A percentile compares a stretch with the other conserved stretches of the same genome.
phyloP scores from a whole-genome alignment of 2,888 invertebrate genomes.

The Drosophila birchii region DNA sequence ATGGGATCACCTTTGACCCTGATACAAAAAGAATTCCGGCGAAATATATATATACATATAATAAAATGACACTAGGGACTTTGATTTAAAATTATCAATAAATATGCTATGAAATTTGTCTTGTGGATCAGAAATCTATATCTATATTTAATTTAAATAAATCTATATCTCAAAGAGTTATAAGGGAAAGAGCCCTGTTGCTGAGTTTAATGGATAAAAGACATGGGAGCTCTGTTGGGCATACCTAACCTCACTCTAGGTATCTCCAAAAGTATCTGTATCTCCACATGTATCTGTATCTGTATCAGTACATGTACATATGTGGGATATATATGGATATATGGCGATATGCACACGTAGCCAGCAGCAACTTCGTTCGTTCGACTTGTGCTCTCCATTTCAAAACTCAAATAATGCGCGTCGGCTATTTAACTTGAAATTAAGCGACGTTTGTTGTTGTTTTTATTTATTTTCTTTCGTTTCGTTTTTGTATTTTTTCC shows the following conservation, averaged over 20 bases:
- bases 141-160: no score
- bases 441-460: conserved; percentile 69
- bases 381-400: conserved; percentile 74
- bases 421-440: conserved; percentile 79
- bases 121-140: not conserved
- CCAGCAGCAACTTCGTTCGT: conserved; percentile 47
- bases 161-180: not conserved
- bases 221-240: conserved; percentile 9
- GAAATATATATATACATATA: no score
- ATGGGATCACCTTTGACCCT: no score
- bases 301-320: not conserved
- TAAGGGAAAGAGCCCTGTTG: not conserved
- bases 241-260: conserved; percentile 26
- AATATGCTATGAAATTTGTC: no score
- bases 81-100: no score
- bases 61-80: no score
- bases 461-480: conserved; percentile 54
- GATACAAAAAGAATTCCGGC: no score
- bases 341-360: conserved; percentile 28
- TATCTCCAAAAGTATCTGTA: conserved; percentile 4
- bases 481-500: conserved; percentile 32
- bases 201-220: conserved; percentile 23
- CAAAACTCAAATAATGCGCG: conserved; percentile 78
- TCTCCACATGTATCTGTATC: not conserved
- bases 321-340: conserved; percentile 9